phyloP scores from a whole-genome alignment of 2,797 vertebrate genomes.

The Onychomys leucogaster region DNA sequence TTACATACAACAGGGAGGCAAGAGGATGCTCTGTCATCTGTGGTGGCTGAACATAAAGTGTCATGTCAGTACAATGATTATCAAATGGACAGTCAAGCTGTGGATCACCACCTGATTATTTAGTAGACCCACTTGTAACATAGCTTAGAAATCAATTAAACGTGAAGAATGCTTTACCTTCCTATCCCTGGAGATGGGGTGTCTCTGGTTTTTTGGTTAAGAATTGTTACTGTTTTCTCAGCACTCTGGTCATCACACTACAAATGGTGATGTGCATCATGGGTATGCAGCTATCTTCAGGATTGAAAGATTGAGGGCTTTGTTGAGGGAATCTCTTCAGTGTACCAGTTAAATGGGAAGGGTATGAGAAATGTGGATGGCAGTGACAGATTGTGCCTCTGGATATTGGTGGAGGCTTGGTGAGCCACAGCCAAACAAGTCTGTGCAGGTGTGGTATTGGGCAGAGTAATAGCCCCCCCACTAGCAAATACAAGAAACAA shows the following conservation, averaged over 20 bases:
- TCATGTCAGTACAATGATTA: conserved; percentile 75
- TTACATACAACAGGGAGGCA: conserved; percentile 66
- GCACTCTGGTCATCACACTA: conserved; percentile 81
- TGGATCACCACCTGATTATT: conserved; percentile 82
- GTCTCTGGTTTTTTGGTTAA: conserved; percentile 82
- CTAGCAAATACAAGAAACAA: conserved; percentile 27
- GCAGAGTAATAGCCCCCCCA: neutral
- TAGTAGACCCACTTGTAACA: conserved; percentile 82
- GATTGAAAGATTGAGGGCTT: conserved; percentile 79
- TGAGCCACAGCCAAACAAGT: conserved; percentile 36
- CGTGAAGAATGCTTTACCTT: conserved; percentile 80
- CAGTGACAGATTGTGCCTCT: conserved; percentile 55
- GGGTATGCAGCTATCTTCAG: conserved; percentile 75
- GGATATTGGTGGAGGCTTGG: neutral
- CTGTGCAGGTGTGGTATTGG: conserved; percentile 19
- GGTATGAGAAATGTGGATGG: conserved; percentile 63
- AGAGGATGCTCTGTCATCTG: conserved; percentile 78
- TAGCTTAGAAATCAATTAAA: conserved; percentile 84
- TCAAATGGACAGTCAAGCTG: conserved; percentile 78
- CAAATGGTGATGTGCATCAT: conserved; percentile 82
- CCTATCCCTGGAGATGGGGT: conserved; percentile 79
- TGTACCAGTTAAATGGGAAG: conserved; percentile 71
- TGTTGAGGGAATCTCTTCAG: conserved; percentile 84
- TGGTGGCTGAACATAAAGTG: conserved; percentile 78
- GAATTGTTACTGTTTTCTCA: conserved; percentile 84